Evolutionary conservation across 2,888 invertebrate species (phyloP), one percentile per base, ranked within the genome.

Genomic region (Mimachlamys varia): DNA sequence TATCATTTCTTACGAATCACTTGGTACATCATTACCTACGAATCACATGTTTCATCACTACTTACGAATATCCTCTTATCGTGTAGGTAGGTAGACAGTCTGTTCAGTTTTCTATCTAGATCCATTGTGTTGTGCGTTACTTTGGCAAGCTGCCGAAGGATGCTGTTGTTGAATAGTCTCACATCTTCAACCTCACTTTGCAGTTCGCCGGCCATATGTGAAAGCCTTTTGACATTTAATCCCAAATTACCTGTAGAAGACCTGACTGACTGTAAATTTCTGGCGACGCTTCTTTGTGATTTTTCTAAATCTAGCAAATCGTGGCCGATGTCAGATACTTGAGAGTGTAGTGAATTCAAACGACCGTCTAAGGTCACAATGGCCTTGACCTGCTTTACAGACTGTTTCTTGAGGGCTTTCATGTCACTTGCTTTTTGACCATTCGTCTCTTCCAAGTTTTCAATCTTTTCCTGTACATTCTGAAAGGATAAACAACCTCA

Each of bases 241-340:
- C 76, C 76, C 12, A 76, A 27, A 12, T 33, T 76, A 33, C 33
- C 76, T 33, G 76, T 76, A 12, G 76, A 76, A 12, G 76, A 76
- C 76, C 33, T 76, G 33, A 76, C 76, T 2, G 27, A 33, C 33
- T 76, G 76, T 33, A 76, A 0, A 33, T 27, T 76, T 33, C 15
- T 76, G 27, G 76, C 76, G 15, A 89, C 19, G 22, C 49, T 76
- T 49, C n/a, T 89, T 27, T 89, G 89, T n/a, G 89, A 87, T 87
- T 87, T 89, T 10, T 89, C 87, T 50, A 89, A 27, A 4, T 89
- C 49, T 49, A 37, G 19, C 49, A 89, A 4, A 87, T 89, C 89
- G 5, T 33, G n/a, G 33, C 58, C 22, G 15, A 89, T 87, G 17
- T 87, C 49, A 0, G 17, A 49, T 44, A 87, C 55, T 38, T 89